Evolutionary conservation across 2,888 invertebrate species (phyloP).

Genomic region (Thysanoteuthis rhombus): DNA sequence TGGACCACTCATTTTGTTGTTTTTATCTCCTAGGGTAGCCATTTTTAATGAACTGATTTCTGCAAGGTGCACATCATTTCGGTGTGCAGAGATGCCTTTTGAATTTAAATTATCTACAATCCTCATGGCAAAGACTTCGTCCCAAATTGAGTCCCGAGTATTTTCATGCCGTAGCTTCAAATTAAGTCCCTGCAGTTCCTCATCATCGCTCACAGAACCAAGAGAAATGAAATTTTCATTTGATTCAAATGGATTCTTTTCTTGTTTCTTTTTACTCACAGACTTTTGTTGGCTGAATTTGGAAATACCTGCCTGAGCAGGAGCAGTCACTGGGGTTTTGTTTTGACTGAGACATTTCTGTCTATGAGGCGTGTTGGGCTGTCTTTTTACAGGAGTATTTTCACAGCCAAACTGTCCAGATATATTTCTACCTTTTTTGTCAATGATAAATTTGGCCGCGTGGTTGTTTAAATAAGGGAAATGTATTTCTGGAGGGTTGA

Average conservation of each 20-base stretch:
- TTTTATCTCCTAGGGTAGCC: too few relatives aligned
- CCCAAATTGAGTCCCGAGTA: neutral
- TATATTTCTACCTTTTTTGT: neutral
- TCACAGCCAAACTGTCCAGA: neutral
- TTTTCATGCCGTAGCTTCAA: neutral
- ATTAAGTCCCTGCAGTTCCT: neutral
- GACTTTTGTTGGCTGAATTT: neutral
- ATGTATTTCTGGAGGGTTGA: neutral
- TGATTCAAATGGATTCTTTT: neutral
- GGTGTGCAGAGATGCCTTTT: neutral
- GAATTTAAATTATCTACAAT: neutral
- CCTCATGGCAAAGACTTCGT: neutral
- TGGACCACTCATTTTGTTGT: neutral
- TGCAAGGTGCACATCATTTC: neutral
- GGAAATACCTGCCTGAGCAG: neutral
- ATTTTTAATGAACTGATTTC: neutral
- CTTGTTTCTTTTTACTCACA: neutral
- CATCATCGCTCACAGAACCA: neutral
- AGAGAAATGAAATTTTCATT: slow-evolving; percentile 15
- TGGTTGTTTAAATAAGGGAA: neutral
- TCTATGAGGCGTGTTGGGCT: neutral
- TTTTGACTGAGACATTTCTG: neutral
- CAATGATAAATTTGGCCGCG: neutral
- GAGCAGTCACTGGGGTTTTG: neutral
- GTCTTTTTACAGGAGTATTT: too few relatives aligned